Evolutionary conservation across 2,113 vertebrate species (phyloP).

Genomic region (Caracal caracal): DNA sequence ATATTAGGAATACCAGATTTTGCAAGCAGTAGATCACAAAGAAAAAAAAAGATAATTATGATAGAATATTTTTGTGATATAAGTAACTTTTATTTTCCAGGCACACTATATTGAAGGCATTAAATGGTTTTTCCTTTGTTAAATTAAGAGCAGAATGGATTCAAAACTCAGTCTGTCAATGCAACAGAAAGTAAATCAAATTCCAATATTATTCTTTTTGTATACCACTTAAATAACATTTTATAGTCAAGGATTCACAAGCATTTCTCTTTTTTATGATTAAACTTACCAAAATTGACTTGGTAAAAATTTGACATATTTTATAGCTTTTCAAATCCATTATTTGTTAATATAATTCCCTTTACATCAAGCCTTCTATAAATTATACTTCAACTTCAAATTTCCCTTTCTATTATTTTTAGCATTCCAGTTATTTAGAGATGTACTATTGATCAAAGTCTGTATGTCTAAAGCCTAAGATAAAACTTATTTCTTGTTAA

Average conservation of each 20-base stretch:
- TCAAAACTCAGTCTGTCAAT: background rate
- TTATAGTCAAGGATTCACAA: background rate
- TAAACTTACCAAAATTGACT: background rate
- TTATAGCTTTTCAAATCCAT: background rate
- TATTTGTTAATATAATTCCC: background rate
- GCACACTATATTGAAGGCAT: background rate
- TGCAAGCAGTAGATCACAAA: background rate
- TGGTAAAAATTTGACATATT: background rate
- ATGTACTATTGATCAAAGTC: background rate
- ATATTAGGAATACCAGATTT: background rate
- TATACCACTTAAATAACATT: background rate
- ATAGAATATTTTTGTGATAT: background rate
- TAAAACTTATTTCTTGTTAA: constrained; percentile 4
- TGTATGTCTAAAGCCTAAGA: background rate
- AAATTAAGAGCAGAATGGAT: background rate
- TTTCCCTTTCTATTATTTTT: background rate
- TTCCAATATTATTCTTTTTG: background rate
- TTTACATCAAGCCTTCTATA: background rate
- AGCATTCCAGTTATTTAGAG: background rate
- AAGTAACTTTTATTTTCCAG: background rate
- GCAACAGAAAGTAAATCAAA: background rate
- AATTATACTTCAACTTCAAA: background rate
- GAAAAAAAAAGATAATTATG: background rate
- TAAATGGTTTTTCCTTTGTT: background rate
- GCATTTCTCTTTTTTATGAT: background rate